Conservation (phyloP, 2,797 vertebrate species). For the Nothura maculosa region DNA sequence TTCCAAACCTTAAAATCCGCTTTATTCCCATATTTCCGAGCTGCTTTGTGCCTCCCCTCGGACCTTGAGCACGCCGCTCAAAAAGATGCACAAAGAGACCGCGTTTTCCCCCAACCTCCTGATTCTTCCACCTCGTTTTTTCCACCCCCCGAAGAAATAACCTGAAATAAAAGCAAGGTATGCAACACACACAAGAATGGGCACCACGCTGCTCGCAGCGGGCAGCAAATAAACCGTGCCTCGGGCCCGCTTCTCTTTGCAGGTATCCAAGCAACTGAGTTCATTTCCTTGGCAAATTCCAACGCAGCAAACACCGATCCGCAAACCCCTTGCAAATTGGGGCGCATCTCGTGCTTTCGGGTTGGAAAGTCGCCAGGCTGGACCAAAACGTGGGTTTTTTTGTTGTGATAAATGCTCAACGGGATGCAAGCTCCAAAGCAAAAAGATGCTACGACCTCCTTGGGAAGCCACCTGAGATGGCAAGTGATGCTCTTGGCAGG, state of each 20-base stretch:
- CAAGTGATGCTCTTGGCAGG: accelerated
- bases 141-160: no score
- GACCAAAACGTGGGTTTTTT: neutral
- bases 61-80: neutral
- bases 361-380: neutral
- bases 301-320: neutral
- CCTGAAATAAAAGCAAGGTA: neutral
- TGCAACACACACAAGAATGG: neutral
- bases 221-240: no score
- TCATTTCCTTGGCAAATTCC: neutral
- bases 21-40: neutral
- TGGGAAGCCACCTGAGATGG: neutral
- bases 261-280: neutral
- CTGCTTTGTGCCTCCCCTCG: neutral
- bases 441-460: neutral
- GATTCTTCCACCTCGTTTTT: no score
- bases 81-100: neutral
- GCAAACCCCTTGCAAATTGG: neutral
- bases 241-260: no score
- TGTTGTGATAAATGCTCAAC: neutral
- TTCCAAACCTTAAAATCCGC: neutral
- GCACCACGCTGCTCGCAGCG: neutral
- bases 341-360: no score
- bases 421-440: neutral
- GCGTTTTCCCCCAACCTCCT: no score